Percentiles rank a stretch among this genome's conserved stretches.
Conservation (phyloP, 2,113 vertebrate species). For the Carassius carassius region DNA sequence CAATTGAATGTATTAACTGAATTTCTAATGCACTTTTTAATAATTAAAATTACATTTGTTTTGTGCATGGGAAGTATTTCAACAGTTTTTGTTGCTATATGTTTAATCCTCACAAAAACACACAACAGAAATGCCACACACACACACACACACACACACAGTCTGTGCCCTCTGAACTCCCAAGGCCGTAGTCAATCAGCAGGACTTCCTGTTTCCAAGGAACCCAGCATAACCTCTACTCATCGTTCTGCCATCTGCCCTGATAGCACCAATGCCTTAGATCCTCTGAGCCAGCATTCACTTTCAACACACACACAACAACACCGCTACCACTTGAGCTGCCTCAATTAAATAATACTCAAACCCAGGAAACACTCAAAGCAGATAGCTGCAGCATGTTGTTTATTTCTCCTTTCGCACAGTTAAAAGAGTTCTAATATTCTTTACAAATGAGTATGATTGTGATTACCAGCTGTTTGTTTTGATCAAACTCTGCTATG, state of each 20-base stretch:
- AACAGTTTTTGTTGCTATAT: background rate
- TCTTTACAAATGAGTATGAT: background rate
- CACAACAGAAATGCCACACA: constrained; percentile 15
- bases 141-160: constrained; percentile 11
- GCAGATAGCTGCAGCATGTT: background rate
- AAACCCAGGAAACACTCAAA: background rate
- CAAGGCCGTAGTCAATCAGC: constrained; percentile 57
- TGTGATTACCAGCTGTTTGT: background rate
- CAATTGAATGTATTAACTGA: too few relatives aligned
- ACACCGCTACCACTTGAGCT: background rate
- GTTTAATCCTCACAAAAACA: background rate
- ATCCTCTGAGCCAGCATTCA: constrained; percentile 6
- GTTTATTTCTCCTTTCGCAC: background rate
- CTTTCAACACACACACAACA: constrained; percentile 19
- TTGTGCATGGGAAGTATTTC: background rate
- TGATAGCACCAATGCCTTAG: background rate
- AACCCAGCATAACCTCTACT: constrained; percentile 23
- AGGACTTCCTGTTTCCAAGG: constrained; percentile 23
- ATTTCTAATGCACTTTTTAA: too few relatives aligned
- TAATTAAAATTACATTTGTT: background rate
- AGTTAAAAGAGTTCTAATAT: background rate
- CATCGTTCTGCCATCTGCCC: constrained; percentile 34
- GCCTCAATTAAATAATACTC: background rate
- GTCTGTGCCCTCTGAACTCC: constrained; percentile 35
- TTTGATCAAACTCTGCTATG: background rate